Conservation (phyloP, 2,797 vertebrate species). For the Acrocephalus scirpaceus region DNA sequence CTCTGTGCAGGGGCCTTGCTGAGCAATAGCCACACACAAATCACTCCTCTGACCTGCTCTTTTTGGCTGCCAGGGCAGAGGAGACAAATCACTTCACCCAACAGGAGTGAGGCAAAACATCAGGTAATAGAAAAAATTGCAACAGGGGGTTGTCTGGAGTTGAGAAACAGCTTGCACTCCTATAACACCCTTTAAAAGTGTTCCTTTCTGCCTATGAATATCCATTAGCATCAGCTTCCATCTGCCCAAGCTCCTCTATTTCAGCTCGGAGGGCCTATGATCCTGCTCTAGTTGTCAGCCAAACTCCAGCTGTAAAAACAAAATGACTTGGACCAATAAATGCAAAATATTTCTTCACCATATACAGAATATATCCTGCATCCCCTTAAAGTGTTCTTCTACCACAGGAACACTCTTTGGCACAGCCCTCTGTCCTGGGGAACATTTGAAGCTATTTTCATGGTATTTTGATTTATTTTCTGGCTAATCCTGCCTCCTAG, state of each 20-base stretch:
- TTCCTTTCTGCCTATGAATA: not conserved
- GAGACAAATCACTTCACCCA: not conserved
- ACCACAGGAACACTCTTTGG: not conserved
- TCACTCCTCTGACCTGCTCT: not conserved
- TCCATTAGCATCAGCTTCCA: slow-evolving; percentile 13
- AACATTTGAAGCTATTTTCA: not conserved
- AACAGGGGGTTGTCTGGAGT: not conserved
- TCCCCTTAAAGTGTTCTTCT: not conserved
- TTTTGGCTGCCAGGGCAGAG: not conserved
- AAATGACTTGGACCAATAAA: not conserved
- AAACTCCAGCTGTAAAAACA: slow-evolving; percentile 61
- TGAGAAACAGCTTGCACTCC: not conserved
- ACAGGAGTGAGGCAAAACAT: not conserved
- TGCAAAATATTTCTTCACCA: not conserved
- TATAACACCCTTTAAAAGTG: not conserved
- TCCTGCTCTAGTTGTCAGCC: not conserved
- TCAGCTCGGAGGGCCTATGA: not conserved
- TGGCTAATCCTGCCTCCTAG: not conserved
- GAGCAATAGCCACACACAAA: not conserved
- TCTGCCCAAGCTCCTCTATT: not conserved
- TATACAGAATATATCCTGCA: not conserved
- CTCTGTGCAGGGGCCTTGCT: not conserved
- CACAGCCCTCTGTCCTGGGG: not conserved
- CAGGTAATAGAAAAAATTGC: not conserved
- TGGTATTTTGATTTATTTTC: not conserved